Conservation (phyloP, 92 coral and sea anemone genomes). For the Micromussa lordhowensis region DNA sequence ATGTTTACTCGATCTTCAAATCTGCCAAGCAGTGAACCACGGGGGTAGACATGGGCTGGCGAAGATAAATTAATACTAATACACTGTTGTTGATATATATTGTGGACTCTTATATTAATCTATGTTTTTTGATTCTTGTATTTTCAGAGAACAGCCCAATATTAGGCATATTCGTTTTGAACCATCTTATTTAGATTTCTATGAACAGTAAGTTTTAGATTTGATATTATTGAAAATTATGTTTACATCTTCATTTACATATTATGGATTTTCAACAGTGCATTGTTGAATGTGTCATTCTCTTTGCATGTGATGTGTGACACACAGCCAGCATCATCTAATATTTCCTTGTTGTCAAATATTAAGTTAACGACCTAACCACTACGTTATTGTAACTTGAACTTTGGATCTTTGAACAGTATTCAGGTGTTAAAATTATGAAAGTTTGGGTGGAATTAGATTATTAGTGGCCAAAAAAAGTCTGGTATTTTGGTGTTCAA, state of each 20-base stretch:
- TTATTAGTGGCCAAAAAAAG: neutral
- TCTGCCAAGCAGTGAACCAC: neutral
- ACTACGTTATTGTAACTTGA: conserved; percentile 7
- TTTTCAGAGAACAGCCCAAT: conserved; percentile 84
- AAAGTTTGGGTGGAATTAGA: neutral
- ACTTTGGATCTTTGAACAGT: conserved; percentile 4
- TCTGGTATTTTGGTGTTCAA: neutral
- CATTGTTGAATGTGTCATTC: neutral
- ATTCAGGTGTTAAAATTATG: neutral
- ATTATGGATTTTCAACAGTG: neutral
- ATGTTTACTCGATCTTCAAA: conserved; percentile 2
- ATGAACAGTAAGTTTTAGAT: conserved; percentile 90
- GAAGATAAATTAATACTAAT: neutral
- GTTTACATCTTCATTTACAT: neutral
- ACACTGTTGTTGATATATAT: neutral
- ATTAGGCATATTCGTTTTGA: conserved; percentile 97
- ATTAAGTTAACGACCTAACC: neutral
- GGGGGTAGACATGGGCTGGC: neutral
- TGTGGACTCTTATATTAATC: conserved; percentile 12
- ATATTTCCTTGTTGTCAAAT: neutral
- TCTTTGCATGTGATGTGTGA: conserved; percentile 17
- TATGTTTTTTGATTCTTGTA: conserved; percentile 29
- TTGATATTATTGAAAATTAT: neutral
- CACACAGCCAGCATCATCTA: neutral
- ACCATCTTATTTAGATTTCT: conserved; percentile 95